Evolutionary conservation across 2,888 invertebrate species (phyloP), one percentile per base, ranked within the genome.

Genomic region (Sphaerophoria taeniata): DNA sequence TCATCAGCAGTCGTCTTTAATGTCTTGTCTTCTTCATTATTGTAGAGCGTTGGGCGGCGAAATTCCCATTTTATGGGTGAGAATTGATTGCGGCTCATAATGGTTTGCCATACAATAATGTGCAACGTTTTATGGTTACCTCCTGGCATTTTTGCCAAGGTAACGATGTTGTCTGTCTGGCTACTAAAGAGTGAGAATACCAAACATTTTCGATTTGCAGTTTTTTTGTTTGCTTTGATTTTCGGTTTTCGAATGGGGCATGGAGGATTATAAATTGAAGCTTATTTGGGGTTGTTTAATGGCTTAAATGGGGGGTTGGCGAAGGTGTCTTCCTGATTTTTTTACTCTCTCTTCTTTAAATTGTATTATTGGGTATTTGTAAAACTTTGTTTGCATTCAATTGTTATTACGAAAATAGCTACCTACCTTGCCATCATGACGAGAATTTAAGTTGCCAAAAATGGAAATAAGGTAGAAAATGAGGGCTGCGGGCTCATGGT

Each of bases 31-130:
- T 24, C 39, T 39, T 60, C 24, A 60, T 36, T 31, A 43, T 31
- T 12, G 49, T 61, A 43, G 11, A 31, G 16, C 36, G 39, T 3
- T 58, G 47, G 14, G 11, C n/a, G 9, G n/a, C 6, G 33, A 24
- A 58, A 49, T 49, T 49, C 31, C 45, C 51, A 60, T 31, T 67
- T 53, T 36, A 60, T 36, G 14, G 36, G 53, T 53, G n/a, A 45
- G 36, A 79, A 79, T 73, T 79, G 72, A 79, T 73, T 79, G 67
- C 60, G 45, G 67, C 36, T 72, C 53, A 67, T 67, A 73, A 76
- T 45, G 53, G 76, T 61, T 24, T 24, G 24, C 24, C 24, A 16
- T 65, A 36, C 47, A 65, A 74, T 70, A 76, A 70, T 61, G 53
- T 49, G 14, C 14, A 58, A 34, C 51, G 12, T 65, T 70, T 76